Evolutionary conservation across 2,797 vertebrate species (phyloP).

Genomic region (Aldrovandia affinis): DNA sequence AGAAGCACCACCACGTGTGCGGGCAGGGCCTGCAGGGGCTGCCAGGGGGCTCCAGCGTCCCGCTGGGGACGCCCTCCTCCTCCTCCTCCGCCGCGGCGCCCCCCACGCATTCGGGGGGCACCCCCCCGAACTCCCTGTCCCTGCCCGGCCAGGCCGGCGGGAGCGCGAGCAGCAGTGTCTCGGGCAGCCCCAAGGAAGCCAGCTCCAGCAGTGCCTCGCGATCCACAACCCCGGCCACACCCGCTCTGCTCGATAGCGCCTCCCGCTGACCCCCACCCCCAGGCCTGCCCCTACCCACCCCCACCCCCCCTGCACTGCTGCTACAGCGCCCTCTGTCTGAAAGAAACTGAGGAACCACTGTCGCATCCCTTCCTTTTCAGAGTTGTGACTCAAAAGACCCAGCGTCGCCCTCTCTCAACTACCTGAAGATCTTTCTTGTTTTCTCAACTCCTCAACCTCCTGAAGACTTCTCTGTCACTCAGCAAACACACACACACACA

Average conservation of each 20-base stretch:
- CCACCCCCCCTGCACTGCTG: constrained; percentile 31
- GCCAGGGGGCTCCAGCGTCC: constrained; percentile 64
- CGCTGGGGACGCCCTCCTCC: constrained; percentile 64
- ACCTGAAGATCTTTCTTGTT: constrained; percentile 59
- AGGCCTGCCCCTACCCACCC: constrained; percentile 41
- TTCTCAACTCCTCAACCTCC: constrained; percentile 53
- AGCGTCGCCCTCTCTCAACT: constrained; percentile 56
- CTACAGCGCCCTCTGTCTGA: constrained; percentile 57
- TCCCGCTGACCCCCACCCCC: constrained; percentile 80
- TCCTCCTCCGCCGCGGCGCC: constrained; percentile 68
- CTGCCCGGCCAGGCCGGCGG: constrained; percentile 63
- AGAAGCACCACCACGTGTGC: constrained; percentile 92
- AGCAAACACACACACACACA: constrained; percentile 23
- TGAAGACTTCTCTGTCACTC: constrained; percentile 59
- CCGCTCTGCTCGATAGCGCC: constrained; percentile 84
- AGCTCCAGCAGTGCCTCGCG: constrained; percentile 86
- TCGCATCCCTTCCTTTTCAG: neutral
- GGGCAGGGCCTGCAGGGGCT: constrained; percentile 84
- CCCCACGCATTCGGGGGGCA: constrained; percentile 74
- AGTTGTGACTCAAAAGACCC: neutral
- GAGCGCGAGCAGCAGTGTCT: constrained; percentile 62
- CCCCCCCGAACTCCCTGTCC: constrained; percentile 69
- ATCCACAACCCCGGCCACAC: constrained; percentile 86
- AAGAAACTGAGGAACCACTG: constrained; percentile 74
- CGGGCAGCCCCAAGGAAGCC: constrained; percentile 84